Conservation (phyloP, 2,113 vertebrate species). For the Theristicus caerulescens region DNA sequence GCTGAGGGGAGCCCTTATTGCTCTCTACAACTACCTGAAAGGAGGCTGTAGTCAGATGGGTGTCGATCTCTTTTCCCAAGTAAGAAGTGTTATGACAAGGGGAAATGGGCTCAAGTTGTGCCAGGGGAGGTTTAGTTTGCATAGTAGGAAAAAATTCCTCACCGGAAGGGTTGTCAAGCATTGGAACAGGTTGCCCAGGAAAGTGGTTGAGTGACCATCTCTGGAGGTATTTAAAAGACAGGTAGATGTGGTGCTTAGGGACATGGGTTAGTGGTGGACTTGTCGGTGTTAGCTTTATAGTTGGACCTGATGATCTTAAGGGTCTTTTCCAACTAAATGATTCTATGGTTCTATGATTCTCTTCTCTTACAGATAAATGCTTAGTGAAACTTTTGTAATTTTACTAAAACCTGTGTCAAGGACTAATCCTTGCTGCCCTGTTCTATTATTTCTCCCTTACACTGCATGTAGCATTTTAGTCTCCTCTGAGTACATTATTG, state of each 20-base stretch:
- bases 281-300: neutral
- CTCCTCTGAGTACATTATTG: neutral
- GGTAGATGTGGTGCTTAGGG: rapidly evolving
- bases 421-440: neutral
- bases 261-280: neutral
- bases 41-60: neutral
- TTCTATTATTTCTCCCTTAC: neutral
- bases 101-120: neutral
- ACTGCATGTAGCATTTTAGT: neutral
- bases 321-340: neutral
- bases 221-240: neutral
- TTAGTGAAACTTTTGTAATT: neutral
- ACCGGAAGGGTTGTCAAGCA: rapidly evolving
- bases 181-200: neutral
- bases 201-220: neutral
- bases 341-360: neutral
- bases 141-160: neutral
- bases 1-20: neutral
- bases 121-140: neutral
- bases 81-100: neutral
- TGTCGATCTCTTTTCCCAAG: neutral
- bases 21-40: neutral
- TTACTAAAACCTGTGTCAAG: neutral
- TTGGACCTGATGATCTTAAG: neutral
- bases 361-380: neutral